These are phyloP conservation scores for Conomelus anceps DNA, from an alignment of 2,888 invertebrate genomes.

Conservation along the genomic window DNA sequence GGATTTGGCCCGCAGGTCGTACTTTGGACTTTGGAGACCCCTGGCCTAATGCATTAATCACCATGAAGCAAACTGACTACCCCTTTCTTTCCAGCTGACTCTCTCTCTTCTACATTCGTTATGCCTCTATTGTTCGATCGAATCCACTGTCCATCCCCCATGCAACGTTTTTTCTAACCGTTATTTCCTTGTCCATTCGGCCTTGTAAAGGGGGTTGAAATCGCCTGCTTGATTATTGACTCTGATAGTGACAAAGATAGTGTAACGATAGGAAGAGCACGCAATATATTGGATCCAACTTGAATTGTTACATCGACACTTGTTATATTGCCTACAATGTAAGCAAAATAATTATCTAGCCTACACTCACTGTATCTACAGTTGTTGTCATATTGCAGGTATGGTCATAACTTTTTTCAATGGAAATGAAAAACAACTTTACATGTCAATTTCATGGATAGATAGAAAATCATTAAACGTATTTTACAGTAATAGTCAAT, in stretches of 20 bases:
- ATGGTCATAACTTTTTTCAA: too few species aligned
- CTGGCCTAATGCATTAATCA: slow-evolving; percentile 5
- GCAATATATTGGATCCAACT: not conserved
- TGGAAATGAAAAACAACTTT: too few species aligned
- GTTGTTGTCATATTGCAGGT: too few species aligned
- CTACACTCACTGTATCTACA: too few species aligned
- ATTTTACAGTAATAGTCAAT: too few species aligned
- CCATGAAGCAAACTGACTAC: slow-evolving; percentile 30
- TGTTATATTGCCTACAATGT: too few species aligned
- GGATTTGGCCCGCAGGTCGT: too few species aligned
- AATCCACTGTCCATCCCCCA: not conserved
- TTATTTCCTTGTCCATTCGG: not conserved
- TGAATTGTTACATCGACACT: too few species aligned
- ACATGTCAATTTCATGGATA: too few species aligned
- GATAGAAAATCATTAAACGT: too few species aligned
- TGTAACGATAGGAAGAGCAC: not conserved
- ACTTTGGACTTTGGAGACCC: too few species aligned
- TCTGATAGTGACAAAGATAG: slow-evolving; percentile 4
- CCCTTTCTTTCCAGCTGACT: slow-evolving; percentile 16
- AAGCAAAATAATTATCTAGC: too few species aligned
- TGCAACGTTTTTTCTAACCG: not conserved
- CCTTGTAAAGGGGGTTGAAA: slow-evolving; percentile 24
- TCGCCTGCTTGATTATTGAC: not conserved
- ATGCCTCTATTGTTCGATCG: not conserved
- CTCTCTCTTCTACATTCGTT: slow-evolving; percentile 12